Base-by-base conservation (phyloP, 2,113 vertebrate species). In the Tor tambroides region DNA sequence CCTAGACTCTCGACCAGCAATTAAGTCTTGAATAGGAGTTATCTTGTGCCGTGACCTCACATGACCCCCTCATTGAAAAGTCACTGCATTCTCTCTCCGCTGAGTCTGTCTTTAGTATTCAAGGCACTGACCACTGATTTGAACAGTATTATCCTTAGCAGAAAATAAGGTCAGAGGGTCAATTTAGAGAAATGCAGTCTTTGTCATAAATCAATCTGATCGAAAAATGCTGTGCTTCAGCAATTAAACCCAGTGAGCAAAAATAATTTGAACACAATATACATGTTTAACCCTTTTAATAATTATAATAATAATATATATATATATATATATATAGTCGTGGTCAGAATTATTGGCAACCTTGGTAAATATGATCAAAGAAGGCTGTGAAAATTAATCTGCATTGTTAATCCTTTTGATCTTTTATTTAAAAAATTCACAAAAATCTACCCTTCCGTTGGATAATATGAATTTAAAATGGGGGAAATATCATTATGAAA, bases 11-110 rank as follows among this genome's bases (percentile, higher is more conserved):
- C 87, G 32, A 85, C 72, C 78, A 85, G 88, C 86, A 90, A 89
- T 89, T 91, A 91, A 88, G 87, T 75, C 51, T 82, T 88, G 90
- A 91, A 91, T 85, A 69, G 87, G 79, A 88, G 86, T 88, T 87
- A 90, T 85, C 84, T 83, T 71, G 87, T 85, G 78, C 84, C 65
- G 41, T 90, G 91, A 81, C 85, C 87, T 84, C 79, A 75, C 30
- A 26, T 87, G 86, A 91, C 90, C 89, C 32, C 6, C 79, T 86
- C 85, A 84, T 88, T 87, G 30, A 85, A 89, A 84, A 38, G 26
- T 76, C 77, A 61, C 41, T 49, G 49, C 63, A 78, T 69, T 88
- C 86, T 85, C 80, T 61, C 80, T 77, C 59, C 49, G 83, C 38
- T 83, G 85, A 87, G 83, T 77, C 23, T 26, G n/a, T 61, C 56